Evolutionary conservation across 2,888 invertebrate genomes (phyloP).

Genomic region (Tridacna crocea): DNA sequence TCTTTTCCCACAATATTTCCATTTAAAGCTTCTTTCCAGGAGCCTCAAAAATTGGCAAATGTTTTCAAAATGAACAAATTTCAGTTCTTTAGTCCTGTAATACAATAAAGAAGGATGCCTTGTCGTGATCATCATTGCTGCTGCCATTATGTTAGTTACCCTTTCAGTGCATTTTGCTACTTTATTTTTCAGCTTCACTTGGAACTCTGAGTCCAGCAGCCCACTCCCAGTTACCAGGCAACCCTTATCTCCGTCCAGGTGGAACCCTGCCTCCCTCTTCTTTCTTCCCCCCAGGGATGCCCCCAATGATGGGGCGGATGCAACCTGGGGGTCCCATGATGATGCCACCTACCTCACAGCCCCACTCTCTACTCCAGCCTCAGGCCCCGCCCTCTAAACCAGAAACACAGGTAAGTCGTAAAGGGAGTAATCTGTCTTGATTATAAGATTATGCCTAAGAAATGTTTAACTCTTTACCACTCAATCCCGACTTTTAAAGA

Average conservation of each 20-base stretch:
- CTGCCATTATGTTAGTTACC: no score
- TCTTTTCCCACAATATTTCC: no score
- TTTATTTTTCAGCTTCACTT: conserved; percentile 76
- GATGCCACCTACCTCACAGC: conserved; percentile 73
- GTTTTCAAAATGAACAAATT: no score
- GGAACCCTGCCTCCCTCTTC: conserved; percentile 64
- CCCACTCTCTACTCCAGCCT: conserved; percentile 50
- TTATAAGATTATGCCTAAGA: no score
- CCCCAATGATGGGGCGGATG: conserved; percentile 74
- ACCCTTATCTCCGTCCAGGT: conserved; percentile 76
- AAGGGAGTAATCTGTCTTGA: neutral
- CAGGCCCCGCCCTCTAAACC: conserved; percentile 55
- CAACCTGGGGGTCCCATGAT: conserved; percentile 66
- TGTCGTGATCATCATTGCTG: no score
- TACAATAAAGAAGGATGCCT: no score
- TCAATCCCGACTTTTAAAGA: no score
- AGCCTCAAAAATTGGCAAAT: no score
- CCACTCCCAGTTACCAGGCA: conserved; percentile 72
- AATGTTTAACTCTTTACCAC: no score
- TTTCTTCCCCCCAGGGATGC: conserved; percentile 79
- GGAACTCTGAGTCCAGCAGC: conserved; percentile 80
- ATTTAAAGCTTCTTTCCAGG: no score
- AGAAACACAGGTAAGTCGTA: conserved; percentile 59
- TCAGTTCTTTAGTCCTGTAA: no score
- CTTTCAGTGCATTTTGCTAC: neutral